Evolutionary conservation across 2,888 invertebrate species (phyloP), one percentile per base, ranked within the genome.

Genomic region (Trichopria drosophilae): DNA sequence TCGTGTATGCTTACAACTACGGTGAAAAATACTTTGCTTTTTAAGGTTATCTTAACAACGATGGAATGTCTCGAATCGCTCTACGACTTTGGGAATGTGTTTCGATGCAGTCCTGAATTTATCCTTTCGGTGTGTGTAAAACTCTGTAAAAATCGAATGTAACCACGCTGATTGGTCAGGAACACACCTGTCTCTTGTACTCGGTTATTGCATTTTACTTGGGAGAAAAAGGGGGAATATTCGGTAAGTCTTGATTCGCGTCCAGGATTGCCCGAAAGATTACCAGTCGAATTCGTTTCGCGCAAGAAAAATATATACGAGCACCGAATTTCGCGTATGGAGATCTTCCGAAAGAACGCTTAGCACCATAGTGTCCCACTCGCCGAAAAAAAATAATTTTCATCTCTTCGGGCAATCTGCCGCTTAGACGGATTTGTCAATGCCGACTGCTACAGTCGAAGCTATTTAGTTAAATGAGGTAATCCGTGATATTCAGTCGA

Each of bases 121-220:
- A 48, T 58, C 62, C 34, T 41, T 32, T 42, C 6, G 57, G 59
- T 61, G 55, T 44, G 41, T 55, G 46, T 45, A 59, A 48, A 50
- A 53, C 55, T 61, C 47, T 59, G 53, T 56, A 65, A 61, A 65
- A 64, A 62, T 61, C 5, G 46, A 65, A 61, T 71, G 71, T 71
- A 72, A 72, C 71, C 72, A 71, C 71, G 71, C 68, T 69, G 70
- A 72, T 69, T 71, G 70, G 71, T 61, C 66, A 71, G 71, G 71
- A 72, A 72, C 71, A 72, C 68, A 67, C 67, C 67, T 69, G 63
- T n/a, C 55, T 60, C 59, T 62, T 60, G 61, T 59, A 57, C 59
- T 57, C 66, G 61, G 59, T 68, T 70, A 70, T 70, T 70, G 68
- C 70, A 67, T 66, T 56, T 65, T 61, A 63, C 60, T 62, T 51